Percentiles rank a stretch among this genome's conserved stretches.
Conservation (phyloP, 2,888 invertebrate species). For the Andrena camellia region DNA sequence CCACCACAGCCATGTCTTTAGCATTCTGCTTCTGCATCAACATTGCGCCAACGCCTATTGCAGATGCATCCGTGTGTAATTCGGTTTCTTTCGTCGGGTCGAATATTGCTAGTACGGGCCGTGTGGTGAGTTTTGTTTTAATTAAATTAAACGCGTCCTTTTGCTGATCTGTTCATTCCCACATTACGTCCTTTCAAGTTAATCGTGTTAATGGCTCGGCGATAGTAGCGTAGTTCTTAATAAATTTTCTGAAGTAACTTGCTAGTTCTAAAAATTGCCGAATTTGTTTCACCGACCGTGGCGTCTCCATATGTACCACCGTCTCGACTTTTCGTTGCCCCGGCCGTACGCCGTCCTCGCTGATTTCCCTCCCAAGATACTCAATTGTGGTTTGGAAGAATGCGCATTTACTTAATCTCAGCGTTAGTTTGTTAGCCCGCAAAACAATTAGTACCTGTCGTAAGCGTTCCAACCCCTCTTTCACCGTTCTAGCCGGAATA, state of each 20-base stretch:
- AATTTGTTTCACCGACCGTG: neutral
- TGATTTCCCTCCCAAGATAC: conserved; percentile 16
- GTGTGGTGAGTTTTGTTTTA: neutral
- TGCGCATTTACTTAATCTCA: neutral
- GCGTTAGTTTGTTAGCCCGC: neutral
- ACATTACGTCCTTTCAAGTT: neutral
- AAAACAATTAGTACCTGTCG: neutral
- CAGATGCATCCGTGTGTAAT: conserved; percentile 29
- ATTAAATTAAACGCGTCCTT: neutral
- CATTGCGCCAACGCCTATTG: conserved; percentile 27
- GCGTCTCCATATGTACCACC: neutral
- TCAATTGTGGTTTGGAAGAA: conserved; percentile 1
- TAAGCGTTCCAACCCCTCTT: neutral
- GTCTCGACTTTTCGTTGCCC: conserved; percentile 15
- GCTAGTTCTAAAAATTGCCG: conserved; percentile 25
- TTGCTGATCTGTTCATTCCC: neutral
- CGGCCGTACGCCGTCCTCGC: neutral
- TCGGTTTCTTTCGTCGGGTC: neutral
- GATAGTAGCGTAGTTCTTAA: neutral
- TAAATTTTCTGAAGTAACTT: conserved; percentile 25
- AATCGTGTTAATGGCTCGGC: neutral
- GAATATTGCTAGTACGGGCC: conserved; percentile 21
- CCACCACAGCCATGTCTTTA: conserved; percentile 3
- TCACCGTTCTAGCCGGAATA: conserved; percentile 8
- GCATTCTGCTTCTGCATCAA: conserved; percentile 11